Conservation (phyloP, 1,140 invertebrate genomes). For the Drosophila takahashii region DNA sequence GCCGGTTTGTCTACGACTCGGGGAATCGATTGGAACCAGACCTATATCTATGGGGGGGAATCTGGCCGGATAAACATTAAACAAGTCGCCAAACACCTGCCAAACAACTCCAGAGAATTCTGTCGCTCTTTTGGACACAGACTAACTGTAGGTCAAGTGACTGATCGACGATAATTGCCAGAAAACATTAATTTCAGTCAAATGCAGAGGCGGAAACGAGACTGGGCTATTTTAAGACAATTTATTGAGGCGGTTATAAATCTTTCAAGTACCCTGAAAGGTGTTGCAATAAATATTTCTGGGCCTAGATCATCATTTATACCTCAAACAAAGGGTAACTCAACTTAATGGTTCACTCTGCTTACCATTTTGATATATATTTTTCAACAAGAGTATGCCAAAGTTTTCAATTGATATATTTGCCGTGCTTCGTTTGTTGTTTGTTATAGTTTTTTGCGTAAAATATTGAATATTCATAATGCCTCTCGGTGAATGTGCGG, state of each 20-base stretch:
- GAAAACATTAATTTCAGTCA: conserved; percentile 42
- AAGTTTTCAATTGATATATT: conserved; percentile 42
- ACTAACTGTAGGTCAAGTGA: conserved; percentile 45
- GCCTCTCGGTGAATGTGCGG: conserved; percentile 70
- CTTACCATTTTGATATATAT: conserved; percentile 3
- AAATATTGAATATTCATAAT: conserved; percentile 79
- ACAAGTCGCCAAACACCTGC: conserved; percentile 3
- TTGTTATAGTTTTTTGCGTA: conserved; percentile 64
- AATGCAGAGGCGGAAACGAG: conserved; percentile 72
- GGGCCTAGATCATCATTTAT: conserved; percentile 22
- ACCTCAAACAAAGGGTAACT: background rate
- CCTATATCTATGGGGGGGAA: background rate
- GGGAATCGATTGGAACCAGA: conserved; percentile 37
- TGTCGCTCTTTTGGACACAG: background rate
- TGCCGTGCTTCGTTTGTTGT: conserved; percentile 24
- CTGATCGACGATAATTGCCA: conserved; percentile 53
- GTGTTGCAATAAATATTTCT: conserved; percentile 48
- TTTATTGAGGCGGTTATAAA: conserved; percentile 75
- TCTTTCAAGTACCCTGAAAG: conserved; percentile 57
- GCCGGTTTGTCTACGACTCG: conserved; percentile 44
- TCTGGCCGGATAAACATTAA: conserved; percentile 2
- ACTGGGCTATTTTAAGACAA: conserved; percentile 62
- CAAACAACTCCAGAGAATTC: conserved; percentile 19
- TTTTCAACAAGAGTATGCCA: conserved; percentile 30
- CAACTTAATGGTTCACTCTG: conserved; percentile 9